These are phyloP conservation scores for Silurus asotus DNA, from an alignment of 2,113 vertebrate species.

Conservation along the genomic window DNA sequence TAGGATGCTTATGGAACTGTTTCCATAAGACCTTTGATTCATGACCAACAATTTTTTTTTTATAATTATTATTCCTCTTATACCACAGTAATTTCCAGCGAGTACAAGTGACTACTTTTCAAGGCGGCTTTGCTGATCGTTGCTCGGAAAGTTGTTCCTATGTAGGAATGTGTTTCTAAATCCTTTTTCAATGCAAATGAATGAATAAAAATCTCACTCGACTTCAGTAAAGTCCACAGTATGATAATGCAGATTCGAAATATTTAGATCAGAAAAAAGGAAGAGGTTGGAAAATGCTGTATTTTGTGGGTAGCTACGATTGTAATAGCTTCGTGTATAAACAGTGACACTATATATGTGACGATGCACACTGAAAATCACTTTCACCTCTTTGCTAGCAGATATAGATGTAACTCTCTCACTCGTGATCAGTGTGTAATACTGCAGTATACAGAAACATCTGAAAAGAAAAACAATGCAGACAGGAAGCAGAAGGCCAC, in stretches of 20 bases:
- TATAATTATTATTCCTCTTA: too few species aligned
- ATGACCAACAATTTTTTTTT: too few species aligned
- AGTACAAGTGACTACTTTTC: too few species aligned
- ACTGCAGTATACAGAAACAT: constrained; percentile 57
- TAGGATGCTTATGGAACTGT: too few species aligned
- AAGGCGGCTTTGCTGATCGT: too few species aligned
- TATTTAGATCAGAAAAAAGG: not conserved
- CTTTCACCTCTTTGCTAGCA: not conserved
- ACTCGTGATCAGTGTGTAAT: constrained; percentile 60
- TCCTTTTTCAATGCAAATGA: not conserved
- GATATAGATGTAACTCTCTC: constrained; percentile 36
- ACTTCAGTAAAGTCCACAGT: not conserved
- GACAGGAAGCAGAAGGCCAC: constrained; percentile 36
- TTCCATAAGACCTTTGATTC: too few species aligned
- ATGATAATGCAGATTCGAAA: not conserved
- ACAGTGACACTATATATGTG: not conserved
- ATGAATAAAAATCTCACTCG: not conserved
- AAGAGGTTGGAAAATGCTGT: not conserved
- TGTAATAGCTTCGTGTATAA: not conserved
- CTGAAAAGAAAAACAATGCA: constrained; percentile 48
- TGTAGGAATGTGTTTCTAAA: not conserved
- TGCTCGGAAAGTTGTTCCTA: not conserved
- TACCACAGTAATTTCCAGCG: too few species aligned
- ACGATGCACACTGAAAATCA: not conserved
- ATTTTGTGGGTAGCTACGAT: not conserved